A percentile compares a stretch with the other conserved stretches of the same genome.
Conservation (phyloP, 2,888 invertebrate genomes). For the Macrostomum cliftonense region DNA sequence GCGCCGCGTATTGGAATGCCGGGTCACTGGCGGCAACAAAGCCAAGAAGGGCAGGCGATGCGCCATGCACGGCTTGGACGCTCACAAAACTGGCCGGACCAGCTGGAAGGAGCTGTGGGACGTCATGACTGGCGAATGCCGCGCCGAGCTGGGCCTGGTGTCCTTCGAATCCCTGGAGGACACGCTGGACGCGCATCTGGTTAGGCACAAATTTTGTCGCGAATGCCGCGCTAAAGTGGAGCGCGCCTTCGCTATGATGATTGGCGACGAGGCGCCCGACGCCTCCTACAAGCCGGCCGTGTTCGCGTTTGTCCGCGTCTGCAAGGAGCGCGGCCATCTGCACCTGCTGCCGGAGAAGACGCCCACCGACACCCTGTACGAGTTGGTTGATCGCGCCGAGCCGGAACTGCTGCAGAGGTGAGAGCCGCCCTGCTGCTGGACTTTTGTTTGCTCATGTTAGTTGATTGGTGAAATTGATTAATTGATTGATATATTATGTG, state of each 20-base stretch:
- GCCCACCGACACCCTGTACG: constrained; percentile 68
- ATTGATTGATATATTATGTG: no score
- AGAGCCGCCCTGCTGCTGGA: no score
- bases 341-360: constrained; percentile 51
- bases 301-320: constrained; percentile 61
- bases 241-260: constrained; percentile 64
- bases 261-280: constrained; percentile 55
- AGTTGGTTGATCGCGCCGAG: constrained; percentile 68
- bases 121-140: constrained; percentile 36
- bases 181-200: constrained; percentile 68
- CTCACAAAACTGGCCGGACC: constrained; percentile 36
- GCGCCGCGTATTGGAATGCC: background rate
- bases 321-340: constrained; percentile 64
- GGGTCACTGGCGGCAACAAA: constrained; percentile 30
- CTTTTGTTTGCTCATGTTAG: no score
- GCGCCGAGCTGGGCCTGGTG: constrained; percentile 53
- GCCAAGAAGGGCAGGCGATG: constrained; percentile 74
- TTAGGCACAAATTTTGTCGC: constrained; percentile 73
- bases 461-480: no score
- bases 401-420: constrained; percentile 46
- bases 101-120: constrained; percentile 44
- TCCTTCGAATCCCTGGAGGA: constrained; percentile 63
- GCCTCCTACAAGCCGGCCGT: constrained; percentile 69
- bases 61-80: constrained; percentile 68
- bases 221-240: constrained; percentile 78